These are phyloP conservation scores for Holothuria scabra DNA, from an alignment of 53 echinoderm and acorn worm genomes.

Conservation along the genomic window DNA sequence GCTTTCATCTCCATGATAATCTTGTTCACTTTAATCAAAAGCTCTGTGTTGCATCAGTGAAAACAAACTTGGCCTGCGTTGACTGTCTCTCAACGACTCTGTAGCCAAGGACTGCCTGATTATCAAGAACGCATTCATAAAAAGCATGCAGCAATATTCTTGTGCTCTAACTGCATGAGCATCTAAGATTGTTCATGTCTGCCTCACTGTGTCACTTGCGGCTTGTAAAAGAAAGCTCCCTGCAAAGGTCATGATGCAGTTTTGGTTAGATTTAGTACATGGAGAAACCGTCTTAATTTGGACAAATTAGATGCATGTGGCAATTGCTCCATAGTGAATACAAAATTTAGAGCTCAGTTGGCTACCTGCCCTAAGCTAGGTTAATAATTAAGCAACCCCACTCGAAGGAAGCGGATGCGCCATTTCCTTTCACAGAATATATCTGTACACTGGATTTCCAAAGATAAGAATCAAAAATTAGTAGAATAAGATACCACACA, in stretches of 20 bases:
- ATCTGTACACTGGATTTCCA: too few species aligned
- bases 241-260: conserved; percentile 18
- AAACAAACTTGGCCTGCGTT: conserved; percentile 37
- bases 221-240: conserved; percentile 3
- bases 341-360: conserved; percentile 2
- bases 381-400: conserved; percentile 10
- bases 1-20: conserved; percentile 5
- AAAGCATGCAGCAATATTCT: too few species aligned
- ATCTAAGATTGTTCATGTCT: too few species aligned
- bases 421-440: too few species aligned
- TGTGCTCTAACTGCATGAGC: too few species aligned
- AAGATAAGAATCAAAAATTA: too few species aligned
- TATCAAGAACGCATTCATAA: too few species aligned
- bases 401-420: too few species aligned
- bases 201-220: not conserved
- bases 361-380: conserved; percentile 3
- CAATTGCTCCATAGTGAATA: too few species aligned
- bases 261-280: not conserved
- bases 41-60: conserved; percentile 13
- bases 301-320: not conserved
- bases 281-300: conserved; percentile 12
- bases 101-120: conserved; percentile 17
- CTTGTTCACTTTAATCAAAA: conserved; percentile 37
- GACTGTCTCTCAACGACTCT: conserved; percentile 26
- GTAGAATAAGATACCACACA: too few species aligned